Percentiles rank a stretch among this genome's conserved stretches.
phyloP scores from a whole-genome alignment of 53 echinoderm and acorn worm species.

The Zoroaster sp. region DNA sequence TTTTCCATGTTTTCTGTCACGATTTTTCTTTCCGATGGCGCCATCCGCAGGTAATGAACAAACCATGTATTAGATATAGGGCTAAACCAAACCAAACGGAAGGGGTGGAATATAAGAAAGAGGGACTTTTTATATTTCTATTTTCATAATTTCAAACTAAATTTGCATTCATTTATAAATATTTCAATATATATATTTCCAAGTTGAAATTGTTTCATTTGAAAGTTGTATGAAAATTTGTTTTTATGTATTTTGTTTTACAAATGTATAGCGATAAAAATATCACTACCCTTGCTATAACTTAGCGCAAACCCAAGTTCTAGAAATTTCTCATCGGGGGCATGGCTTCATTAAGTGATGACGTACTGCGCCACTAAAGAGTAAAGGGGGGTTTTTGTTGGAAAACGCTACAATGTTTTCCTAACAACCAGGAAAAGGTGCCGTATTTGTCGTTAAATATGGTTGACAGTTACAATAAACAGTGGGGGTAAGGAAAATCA shows the following conservation, averaged over 20 bases:
- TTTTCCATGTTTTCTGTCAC: constrained; percentile 58
- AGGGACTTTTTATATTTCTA: neutral
- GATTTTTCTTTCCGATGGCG: neutral
- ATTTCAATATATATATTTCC: too few relatives aligned
- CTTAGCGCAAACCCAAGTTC: neutral
- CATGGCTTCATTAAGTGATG: too few relatives aligned
- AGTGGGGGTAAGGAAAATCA: too few relatives aligned
- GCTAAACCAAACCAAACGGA: neutral
- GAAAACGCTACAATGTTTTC: too few relatives aligned
- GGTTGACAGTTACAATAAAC: too few relatives aligned
- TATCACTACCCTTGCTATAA: neutral
- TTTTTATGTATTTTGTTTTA: neutral
- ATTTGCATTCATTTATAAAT: neutral
- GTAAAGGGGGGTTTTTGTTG: too few relatives aligned
- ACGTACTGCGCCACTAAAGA: too few relatives aligned
- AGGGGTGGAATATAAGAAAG: neutral
- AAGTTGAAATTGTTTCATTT: neutral
- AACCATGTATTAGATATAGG: neutral
- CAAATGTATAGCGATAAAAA: neutral
- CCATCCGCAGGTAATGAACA: neutral
- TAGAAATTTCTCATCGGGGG: neutral
- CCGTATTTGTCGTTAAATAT: too few relatives aligned
- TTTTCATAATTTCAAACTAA: neutral
- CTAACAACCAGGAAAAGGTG: too few relatives aligned
- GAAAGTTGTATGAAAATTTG: neutral